A percentile compares a stretch with the other conserved stretches of the same genome.
Conservation (phyloP, 1,140 invertebrate genomes). For the Cydia splendana region DNA sequence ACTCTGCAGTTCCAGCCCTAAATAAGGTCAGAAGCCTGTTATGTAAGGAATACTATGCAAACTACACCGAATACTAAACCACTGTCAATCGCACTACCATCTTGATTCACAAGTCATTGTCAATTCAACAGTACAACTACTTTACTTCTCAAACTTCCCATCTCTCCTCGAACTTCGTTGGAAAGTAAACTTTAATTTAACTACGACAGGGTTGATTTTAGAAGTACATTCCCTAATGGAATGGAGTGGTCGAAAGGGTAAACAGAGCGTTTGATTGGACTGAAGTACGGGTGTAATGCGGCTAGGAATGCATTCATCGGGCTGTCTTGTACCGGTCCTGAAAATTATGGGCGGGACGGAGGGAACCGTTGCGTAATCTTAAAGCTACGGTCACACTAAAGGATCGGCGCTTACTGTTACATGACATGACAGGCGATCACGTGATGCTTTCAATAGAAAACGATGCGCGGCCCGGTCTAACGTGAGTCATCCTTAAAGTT, state of each 20-base stretch:
- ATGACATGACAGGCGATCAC: too few relatives aligned
- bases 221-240: not conserved
- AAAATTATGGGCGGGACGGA: slow-evolving; percentile 52
- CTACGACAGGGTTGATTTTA: not conserved
- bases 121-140: slow-evolving; percentile 1
- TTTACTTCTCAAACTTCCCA: not conserved
- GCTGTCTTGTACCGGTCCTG: slow-evolving; percentile 46
- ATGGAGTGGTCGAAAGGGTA: not conserved
- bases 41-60: slow-evolving; percentile 4
- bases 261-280: slow-evolving; percentile 13
- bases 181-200: not conserved
- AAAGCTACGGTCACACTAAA: not conserved
- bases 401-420: too few relatives aligned
- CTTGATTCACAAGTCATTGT: slow-evolving; percentile 19
- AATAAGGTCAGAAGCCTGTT: slow-evolving; percentile 15
- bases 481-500: too few relatives aligned
- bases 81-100: slow-evolving; percentile 1
- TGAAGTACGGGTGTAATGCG: slow-evolving; percentile 26
- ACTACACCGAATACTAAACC: slow-evolving; percentile 16
- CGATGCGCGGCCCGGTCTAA: too few relatives aligned
- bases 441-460: too few relatives aligned
- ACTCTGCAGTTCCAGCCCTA: not conserved
- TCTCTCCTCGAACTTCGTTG: not conserved
- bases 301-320: slow-evolving; percentile 54
- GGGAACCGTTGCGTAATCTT: slow-evolving; percentile 50